Conservation (phyloP, 2,113 vertebrate species). For the Tachysurus fulvidraco region DNA sequence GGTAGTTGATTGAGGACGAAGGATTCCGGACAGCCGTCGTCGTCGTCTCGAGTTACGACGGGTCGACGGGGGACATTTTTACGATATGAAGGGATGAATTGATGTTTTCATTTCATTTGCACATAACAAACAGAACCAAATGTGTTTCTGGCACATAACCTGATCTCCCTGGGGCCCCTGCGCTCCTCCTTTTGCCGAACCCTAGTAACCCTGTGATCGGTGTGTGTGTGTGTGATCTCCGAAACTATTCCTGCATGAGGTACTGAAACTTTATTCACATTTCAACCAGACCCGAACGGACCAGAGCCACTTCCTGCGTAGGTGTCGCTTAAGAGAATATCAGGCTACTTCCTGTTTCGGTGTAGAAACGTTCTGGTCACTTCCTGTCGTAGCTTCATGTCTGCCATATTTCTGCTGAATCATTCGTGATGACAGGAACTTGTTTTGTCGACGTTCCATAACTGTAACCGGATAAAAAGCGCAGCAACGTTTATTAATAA, state of each 20-base stretch:
- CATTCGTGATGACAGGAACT: background rate
- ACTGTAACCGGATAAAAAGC: background rate
- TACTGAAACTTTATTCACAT: conserved; percentile 2
- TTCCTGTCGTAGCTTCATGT: background rate
- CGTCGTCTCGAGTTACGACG: background rate
- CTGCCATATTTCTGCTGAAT: background rate
- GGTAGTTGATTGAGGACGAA: conserved; percentile 19
- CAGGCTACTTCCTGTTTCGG: background rate
- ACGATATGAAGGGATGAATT: background rate
- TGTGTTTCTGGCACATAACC: conserved; percentile 23
- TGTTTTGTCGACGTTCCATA: background rate
- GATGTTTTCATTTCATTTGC: conserved; percentile 5
- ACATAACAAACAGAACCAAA: background rate
- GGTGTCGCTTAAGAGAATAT: background rate
- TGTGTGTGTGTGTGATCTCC: background rate
- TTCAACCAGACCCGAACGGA: conserved; percentile 3
- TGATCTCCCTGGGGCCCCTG: background rate
- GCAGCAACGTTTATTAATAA: background rate
- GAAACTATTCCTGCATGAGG: conserved; percentile 28
- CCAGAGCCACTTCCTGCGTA: background rate
- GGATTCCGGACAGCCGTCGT: background rate
- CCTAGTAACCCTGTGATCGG: conserved; percentile 3
- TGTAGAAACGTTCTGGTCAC: background rate
- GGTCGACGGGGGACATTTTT: background rate
- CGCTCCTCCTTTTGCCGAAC: background rate